Evolutionary conservation across 1,140 invertebrate species (phyloP).

Genomic region (Eupristina koningsbergeri): DNA sequence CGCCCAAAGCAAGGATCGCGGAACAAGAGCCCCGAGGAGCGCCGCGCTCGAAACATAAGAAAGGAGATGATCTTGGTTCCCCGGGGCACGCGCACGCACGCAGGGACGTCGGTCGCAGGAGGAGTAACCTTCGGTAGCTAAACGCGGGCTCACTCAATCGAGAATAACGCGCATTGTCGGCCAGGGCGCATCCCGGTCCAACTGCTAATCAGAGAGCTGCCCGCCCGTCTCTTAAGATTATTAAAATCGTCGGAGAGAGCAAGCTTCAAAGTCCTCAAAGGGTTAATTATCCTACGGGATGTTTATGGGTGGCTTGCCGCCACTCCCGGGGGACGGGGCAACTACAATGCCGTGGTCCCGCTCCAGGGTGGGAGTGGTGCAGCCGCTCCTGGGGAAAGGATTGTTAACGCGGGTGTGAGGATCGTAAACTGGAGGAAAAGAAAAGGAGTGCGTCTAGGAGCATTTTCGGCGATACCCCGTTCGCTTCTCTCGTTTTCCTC

Average conservation of each 20-base stretch:
- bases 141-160: constrained; percentile 31
- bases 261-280: constrained; percentile 70
- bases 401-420: constrained; percentile 38
- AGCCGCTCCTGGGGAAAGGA: constrained; percentile 55
- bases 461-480: neutral
- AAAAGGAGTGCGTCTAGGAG: too few species aligned
- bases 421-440: neutral
- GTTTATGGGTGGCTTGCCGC: constrained; percentile 69
- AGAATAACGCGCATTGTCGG: constrained; percentile 59
- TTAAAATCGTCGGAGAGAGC: constrained; percentile 69
- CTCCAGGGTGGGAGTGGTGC: constrained; percentile 30
- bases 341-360: neutral
- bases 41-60: neutral
- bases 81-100: neutral
- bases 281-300: constrained; percentile 72
- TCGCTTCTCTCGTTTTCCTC: neutral
- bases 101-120: neutral
- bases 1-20: neutral
- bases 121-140: neutral
- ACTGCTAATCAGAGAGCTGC: constrained; percentile 66
- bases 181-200: constrained; percentile 53
- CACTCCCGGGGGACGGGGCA: neutral
- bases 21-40: neutral
- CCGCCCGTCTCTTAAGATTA: constrained; percentile 71
- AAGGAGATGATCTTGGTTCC: too few species aligned